Conservation (phyloP, 2,888 invertebrate genomes). For the Clostera curtula region DNA sequence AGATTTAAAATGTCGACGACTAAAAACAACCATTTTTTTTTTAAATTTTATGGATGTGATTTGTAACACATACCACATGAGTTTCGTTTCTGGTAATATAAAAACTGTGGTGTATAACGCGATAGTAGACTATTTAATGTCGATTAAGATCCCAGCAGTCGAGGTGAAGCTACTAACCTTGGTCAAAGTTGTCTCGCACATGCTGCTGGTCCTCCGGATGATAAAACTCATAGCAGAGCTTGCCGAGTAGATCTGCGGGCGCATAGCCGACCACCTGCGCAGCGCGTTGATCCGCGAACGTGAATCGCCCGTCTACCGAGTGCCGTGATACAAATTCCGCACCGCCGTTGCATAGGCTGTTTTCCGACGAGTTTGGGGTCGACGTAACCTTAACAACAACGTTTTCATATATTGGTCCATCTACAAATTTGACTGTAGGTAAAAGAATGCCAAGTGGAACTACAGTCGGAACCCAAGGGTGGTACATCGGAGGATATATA, state of each 20-base stretch:
- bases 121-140: no score
- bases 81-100: no score
- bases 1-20: no score
- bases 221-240: slow-evolving; percentile 97
- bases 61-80: no score
- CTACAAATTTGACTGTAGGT: no score
- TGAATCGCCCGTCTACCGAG: slow-evolving; percentile 97
- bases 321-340: slow-evolving; percentile 98
- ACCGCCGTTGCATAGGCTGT: slow-evolving; percentile 86
- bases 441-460: no score
- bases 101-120: no score
- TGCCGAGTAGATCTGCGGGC: slow-evolving; percentile 95
- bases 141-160: slow-evolving; percentile 3
- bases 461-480: no score
- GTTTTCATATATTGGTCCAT: no score
- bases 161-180: slow-evolving; percentile 70
- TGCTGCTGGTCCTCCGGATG: slow-evolving; percentile 97
- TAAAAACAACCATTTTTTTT: no score
- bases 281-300: slow-evolving; percentile 98
- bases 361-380: slow-evolving; percentile 93
- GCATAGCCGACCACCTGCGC: slow-evolving; percentile 93
- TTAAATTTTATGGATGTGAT: no score
- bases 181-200: slow-evolving; percentile 98
- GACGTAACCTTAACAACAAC: slow-evolving; percentile 96
- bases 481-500: no score